These are phyloP conservation scores for Salmo trutta DNA, from an alignment of 2,797 vertebrate genomes.

Conservation along the genomic window DNA sequence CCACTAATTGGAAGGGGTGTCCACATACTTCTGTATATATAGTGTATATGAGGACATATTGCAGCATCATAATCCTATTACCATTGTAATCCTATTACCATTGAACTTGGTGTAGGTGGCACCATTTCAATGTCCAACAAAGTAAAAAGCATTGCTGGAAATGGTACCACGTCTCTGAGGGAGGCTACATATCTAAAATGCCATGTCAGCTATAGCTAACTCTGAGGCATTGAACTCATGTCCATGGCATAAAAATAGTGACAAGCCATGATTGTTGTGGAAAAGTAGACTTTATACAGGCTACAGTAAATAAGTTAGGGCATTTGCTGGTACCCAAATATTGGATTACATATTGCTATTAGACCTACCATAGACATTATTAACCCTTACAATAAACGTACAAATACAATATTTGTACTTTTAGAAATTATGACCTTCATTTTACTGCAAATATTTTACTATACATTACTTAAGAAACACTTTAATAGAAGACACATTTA, in stretches of 20 bases:
- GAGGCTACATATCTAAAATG: neutral
- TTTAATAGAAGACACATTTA: neutral
- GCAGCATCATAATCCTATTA: too few species aligned
- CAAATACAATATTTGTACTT: neutral
- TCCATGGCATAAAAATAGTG: neutral
- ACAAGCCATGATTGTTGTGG: neutral
- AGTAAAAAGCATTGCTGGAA: neutral
- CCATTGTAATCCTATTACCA: too few species aligned
- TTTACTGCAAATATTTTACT: neutral
- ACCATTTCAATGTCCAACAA: constrained; percentile 36
- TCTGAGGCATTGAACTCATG: neutral
- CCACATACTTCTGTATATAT: neutral
- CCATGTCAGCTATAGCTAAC: neutral
- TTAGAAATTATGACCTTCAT: neutral
- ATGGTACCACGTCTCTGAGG: neutral
- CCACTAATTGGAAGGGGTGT: too few species aligned
- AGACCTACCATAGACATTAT: neutral
- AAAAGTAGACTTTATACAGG: neutral
- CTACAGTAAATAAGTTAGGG: too few species aligned
- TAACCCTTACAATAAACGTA: neutral
- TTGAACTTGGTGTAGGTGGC: constrained; percentile 38
- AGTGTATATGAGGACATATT: neutral
- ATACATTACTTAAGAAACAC: neutral
- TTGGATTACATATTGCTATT: neutral
- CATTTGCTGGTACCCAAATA: neutral